Base-by-base conservation (phyloP, 2,113 vertebrate species). In the Phylloscopus trochilus region DNA sequence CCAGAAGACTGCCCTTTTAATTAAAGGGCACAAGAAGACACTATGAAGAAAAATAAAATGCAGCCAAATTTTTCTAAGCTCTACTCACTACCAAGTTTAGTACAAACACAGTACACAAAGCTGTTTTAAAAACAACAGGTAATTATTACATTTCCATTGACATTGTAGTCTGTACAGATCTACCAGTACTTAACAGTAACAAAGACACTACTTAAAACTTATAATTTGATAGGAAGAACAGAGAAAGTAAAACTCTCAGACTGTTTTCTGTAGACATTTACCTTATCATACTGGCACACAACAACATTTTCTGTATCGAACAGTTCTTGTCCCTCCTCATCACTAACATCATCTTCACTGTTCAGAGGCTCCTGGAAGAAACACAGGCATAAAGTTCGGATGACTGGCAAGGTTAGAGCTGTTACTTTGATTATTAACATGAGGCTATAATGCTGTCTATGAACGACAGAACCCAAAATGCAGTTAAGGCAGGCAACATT, bases 241-340 rank as follows among this genome's bases (percentile, higher is more conserved):
- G 27, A 83, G 14, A 31, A 81, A 43, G 22, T 5, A 67, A 43
- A 77, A 79, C 23, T 59, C 19, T 15, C 37, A 9, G 11, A 63
- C 49, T 81, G 30, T 44, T 24, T 82, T 77, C 33, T 26, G 10
- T 39, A 89, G 37, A 35, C 6, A 77, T 97, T 97, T 97, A 99
- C 99, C 99, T 99, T 99, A 97, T 99, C 99, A 67, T 99, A 99
- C 66, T 99, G 99, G 97, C 99, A 99, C 58, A 99, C 99, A 67
- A 99, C 99, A 95, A 99, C 99, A 84, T 99, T 99, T 98, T 99
- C 99, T 2, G 99, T 99, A 93, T 99, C 99, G 13, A 99, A 99
- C 75, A 99, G 98, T 96, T 99, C 99, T 97, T 99, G 99, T 91
- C 99, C 99, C 95, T 99, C 99, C 81, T 98, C 99, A 75, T 99